Conservation (phyloP, 2,888 invertebrate genomes). For the Yponomeuta cagnagella region DNA sequence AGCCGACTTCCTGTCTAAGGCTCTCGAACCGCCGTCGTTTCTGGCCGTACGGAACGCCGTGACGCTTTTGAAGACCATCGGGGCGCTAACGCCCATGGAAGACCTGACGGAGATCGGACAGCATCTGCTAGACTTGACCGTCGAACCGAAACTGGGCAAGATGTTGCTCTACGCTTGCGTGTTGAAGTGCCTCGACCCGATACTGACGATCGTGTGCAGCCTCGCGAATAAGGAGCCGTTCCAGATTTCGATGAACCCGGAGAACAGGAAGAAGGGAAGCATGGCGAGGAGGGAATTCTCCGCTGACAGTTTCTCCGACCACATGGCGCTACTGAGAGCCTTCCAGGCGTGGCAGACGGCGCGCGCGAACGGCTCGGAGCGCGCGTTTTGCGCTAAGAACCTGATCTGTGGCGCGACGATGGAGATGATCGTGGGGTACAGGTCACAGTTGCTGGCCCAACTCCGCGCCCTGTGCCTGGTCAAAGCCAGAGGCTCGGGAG, state of each 20-base stretch:
- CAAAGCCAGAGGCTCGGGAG: slow-evolving; percentile 75
- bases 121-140: slow-evolving; percentile 91
- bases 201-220: slow-evolving; percentile 92
- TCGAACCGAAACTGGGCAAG: slow-evolving; percentile 94
- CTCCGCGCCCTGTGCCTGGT: slow-evolving; percentile 85
- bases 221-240: slow-evolving; percentile 88
- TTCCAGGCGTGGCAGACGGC: slow-evolving; percentile 84
- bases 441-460: slow-evolving; percentile 89
- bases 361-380: slow-evolving; percentile 77
- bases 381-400: slow-evolving; percentile 83
- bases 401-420: slow-evolving; percentile 88
- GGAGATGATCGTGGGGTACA: slow-evolving; percentile 92
- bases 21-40: slow-evolving; percentile 90
- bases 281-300: slow-evolving; percentile 81
- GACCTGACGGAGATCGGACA: slow-evolving; percentile 91
- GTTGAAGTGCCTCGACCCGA: slow-evolving; percentile 93
- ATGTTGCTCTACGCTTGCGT: slow-evolving; percentile 92
- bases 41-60: slow-evolving; percentile 85
- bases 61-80: slow-evolving; percentile 82
- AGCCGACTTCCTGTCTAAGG: slow-evolving; percentile 86
- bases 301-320: slow-evolving; percentile 89
- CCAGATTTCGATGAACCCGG: slow-evolving; percentile 82
- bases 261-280: slow-evolving; percentile 78
- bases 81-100: slow-evolving; percentile 90
- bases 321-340: slow-evolving; percentile 87